Evolutionary conservation across 1,140 invertebrate genomes (phyloP).

Genomic region (Sminthurinus signatus): DNA sequence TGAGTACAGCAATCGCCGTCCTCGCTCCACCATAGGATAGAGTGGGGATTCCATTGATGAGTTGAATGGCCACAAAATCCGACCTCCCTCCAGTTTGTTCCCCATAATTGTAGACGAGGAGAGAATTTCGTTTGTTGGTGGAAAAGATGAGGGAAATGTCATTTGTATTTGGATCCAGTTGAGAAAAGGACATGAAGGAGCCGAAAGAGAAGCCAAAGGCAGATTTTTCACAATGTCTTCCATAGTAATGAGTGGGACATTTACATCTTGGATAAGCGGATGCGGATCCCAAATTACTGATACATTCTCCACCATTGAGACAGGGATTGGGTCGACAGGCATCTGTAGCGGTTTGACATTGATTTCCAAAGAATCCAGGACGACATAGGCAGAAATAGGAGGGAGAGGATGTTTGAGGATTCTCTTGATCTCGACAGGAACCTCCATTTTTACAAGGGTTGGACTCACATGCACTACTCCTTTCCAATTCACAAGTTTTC

Average conservation of each 20-base stretch:
- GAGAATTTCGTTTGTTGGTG: conserved; percentile 74
- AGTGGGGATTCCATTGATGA: conserved; percentile 69
- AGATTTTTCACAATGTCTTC: conserved; percentile 79
- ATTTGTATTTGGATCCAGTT: conserved; percentile 76
- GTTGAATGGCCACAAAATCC: conserved; percentile 85
- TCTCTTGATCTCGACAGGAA: conserved; percentile 77
- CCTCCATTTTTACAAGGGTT: conserved; percentile 84
- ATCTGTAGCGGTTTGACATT: conserved; percentile 72
- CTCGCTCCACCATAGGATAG: conserved; percentile 84
- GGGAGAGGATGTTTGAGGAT: conserved; percentile 64
- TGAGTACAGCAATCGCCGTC: conserved; percentile 72
- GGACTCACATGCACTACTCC: conserved; percentile 70
- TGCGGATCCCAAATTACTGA: conserved; percentile 57
- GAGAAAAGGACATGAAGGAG: conserved; percentile 80
- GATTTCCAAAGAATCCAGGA: conserved; percentile 77
- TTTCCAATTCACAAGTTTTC: conserved; percentile 72
- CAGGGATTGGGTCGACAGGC: conserved; percentile 86
- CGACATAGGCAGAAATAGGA: conserved; percentile 77
- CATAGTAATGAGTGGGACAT: conserved; percentile 77
- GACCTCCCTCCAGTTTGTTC: conserved; percentile 75
- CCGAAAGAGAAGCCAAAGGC: conserved; percentile 81
- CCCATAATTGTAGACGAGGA: conserved; percentile 86
- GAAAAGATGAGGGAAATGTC: conserved; percentile 87
- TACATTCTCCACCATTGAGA: conserved; percentile 72
- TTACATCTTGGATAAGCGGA: conserved; percentile 74